Conservation (phyloP, 2,113 vertebrate genomes). For the Lucifuga dentata region DNA sequence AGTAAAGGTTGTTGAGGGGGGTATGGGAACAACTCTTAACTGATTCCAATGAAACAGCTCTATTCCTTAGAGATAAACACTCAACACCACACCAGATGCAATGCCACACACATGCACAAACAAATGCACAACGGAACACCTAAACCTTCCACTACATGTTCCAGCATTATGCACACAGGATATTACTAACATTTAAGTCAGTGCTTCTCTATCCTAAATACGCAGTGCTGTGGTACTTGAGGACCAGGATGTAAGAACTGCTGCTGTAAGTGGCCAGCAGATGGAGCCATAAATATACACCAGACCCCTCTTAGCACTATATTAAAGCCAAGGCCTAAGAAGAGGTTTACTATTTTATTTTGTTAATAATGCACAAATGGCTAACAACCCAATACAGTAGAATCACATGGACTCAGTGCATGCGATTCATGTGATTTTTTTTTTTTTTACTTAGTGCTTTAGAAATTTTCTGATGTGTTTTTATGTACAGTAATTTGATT, state of each 20-base stretch:
- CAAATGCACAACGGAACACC: not conserved
- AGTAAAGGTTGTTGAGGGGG: conserved; percentile 28
- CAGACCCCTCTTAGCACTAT: not conserved
- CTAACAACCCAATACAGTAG: not conserved
- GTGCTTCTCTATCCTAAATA: conserved; percentile 21
- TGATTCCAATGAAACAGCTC: conserved; percentile 35
- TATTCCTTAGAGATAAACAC: conserved; percentile 30
- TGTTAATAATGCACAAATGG: not conserved
- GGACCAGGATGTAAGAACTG: too few relatives aligned
- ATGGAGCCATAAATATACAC: conserved; percentile 57
- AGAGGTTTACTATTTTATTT: not conserved
- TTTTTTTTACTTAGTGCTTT: too few relatives aligned
- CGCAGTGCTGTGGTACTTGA: too few relatives aligned
- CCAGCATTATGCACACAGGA: not conserved
- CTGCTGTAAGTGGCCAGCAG: conserved; percentile 59
- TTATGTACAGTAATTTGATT: too few relatives aligned
- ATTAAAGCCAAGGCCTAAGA: not conserved
- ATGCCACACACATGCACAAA: not conserved
- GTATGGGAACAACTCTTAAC: conserved; percentile 60
- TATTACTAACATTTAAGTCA: not conserved
- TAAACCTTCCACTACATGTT: not conserved
- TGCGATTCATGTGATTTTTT: too few relatives aligned
- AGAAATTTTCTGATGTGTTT: too few relatives aligned
- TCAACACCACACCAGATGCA: conserved; percentile 39
- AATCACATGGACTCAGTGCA: too few relatives aligned